Evolutionary conservation across 1,140 invertebrate genomes (phyloP), one percentile per base, ranked within the genome.

Genomic region (Atopsyche davidsoni): DNA sequence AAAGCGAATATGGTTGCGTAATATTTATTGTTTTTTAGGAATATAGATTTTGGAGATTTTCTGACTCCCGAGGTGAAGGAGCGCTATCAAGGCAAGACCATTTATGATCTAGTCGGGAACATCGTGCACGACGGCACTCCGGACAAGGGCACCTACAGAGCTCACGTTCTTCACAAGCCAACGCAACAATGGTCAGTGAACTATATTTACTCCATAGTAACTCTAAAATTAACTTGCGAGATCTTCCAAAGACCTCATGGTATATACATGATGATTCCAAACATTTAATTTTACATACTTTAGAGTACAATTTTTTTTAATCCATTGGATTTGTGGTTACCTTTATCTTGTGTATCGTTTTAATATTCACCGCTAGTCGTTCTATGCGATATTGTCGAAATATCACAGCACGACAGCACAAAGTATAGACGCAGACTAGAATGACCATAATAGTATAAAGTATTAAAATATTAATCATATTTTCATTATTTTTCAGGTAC

Each of bases 81-180:
- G 2, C 78, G 79, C 51, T 85, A 93, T 62, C 82, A 83, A 47
- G 80, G 81, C 48, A 89, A 90, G 41, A 91, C 85, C 0, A 75
- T 75, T 50, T 99, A 99, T 64, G 95, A 99, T 75, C 75, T 99
- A 23, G 85, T 98, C 16, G 95, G 94, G 0, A 99, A 99, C 66
- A 92, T 99, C 60, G 92, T 99, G 4, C 97, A 99, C 64, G 97
- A 99, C 64, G 96, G 96, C 6, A 89, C 95, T 60, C 94, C 96
- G 10, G 85, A 84, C 38, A 85, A 91, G 64, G 92, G 92, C 11
- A 96, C 91, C 0, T 99, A 98, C 70, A 81, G 95, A 53, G 91
- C 92, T 10, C 96, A 99, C 67, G 86, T 98, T 36, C 75, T 98
- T 28, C 96, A 99, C 63, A 92, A 94, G 75, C 91, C 92, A 44